These are phyloP conservation scores for Steinernema feltiae DNA, from an alignment of 1,140 invertebrate species.

Conservation along the genomic window DNA sequence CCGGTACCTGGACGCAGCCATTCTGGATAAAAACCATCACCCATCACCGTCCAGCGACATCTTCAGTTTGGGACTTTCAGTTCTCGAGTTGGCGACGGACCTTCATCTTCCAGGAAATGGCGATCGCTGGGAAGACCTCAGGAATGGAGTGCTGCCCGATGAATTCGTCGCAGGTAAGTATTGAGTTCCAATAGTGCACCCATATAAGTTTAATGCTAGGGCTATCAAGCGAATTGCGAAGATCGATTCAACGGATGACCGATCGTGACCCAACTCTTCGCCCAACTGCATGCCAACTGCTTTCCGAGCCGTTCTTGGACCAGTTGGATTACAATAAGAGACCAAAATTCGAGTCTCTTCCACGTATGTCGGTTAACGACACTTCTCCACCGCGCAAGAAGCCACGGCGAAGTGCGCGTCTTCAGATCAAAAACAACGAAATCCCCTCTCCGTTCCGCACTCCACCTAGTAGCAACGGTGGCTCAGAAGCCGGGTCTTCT, in stretches of 20 bases:
- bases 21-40: constrained; percentile 63
- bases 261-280: constrained; percentile 61
- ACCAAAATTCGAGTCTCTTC: neutral
- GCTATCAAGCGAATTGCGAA: neutral
- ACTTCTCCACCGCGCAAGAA: neutral
- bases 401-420: neutral
- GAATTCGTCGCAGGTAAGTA: constrained; percentile 39
- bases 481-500: neutral
- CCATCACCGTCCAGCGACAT: constrained; percentile 65
- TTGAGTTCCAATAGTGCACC: constrained; percentile 59
- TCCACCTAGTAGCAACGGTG: too few relatives aligned
- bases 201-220: neutral
- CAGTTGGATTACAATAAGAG: neutral
- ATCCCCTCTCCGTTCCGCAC: neutral
- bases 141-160: constrained; percentile 62
- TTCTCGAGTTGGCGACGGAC: constrained; percentile 67
- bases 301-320: constrained; percentile 39
- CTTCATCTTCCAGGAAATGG: constrained; percentile 68
- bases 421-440: neutral
- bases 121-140: constrained; percentile 67
- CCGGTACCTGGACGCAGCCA: constrained; percentile 70
- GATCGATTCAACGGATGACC: constrained; percentile 63
- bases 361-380: neutral
- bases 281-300: constrained; percentile 63
- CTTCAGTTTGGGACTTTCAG: constrained; percentile 60